These are phyloP conservation scores for Troides aeacus DNA, from an alignment of 2,888 invertebrate genomes.

Conservation along the genomic window DNA sequence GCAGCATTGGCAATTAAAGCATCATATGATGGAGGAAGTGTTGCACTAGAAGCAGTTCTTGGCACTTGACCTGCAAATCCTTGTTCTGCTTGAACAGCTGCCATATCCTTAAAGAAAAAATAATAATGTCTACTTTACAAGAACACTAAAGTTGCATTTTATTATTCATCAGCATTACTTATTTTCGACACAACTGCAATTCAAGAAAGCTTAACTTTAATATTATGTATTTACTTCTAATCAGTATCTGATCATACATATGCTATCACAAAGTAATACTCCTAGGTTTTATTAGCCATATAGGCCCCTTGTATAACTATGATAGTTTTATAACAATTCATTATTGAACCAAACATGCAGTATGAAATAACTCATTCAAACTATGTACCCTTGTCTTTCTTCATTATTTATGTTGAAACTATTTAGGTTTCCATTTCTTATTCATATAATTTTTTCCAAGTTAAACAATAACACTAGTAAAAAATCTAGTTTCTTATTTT, in stretches of 20 bases:
- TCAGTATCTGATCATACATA: no score
- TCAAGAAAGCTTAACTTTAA: no score
- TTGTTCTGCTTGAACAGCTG: conserved; percentile 78
- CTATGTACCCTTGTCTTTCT: no score
- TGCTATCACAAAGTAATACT: no score
- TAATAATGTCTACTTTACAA: neutral
- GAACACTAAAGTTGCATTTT: neutral
- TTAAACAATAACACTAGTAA: neutral
- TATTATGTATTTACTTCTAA: no score
- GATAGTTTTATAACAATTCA: no score
- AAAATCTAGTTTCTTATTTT: neutral
- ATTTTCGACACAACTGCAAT: no score
- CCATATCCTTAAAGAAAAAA: conserved; percentile 74
- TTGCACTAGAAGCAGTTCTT: conserved; percentile 79
- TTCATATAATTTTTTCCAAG: neutral
- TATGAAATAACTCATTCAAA: no score
- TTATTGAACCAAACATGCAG: no score
- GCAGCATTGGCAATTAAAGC: conserved; percentile 72
- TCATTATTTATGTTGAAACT: neutral
- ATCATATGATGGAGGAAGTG: conserved; percentile 83
- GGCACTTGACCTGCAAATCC: conserved; percentile 75
- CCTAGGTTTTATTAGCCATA: no score
- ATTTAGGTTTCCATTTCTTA: neutral
- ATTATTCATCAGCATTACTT: no score
- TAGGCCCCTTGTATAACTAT: no score